Base-by-base conservation (phyloP, 2,797 vertebrate genomes). In the Tolypeutes matacus region DNA sequence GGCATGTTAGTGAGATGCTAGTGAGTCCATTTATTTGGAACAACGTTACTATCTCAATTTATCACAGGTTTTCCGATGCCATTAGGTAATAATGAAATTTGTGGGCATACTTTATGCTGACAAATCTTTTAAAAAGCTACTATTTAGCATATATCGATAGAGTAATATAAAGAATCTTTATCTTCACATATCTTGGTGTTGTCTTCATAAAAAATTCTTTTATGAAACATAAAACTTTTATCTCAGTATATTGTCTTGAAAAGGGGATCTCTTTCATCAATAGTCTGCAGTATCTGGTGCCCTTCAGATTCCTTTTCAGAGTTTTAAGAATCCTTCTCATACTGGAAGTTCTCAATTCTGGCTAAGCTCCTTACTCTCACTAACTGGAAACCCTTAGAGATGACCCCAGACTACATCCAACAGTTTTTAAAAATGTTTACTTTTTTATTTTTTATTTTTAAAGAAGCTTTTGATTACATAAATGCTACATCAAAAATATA, bases 121-220 rank as follows among this genome's bases (percentile, higher is more conserved):
- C 2, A 8, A 20, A 12, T 13, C 67, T 46, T 36, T 46, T 36
- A 42, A 86, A 67, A 86, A 77, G 89, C 65, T 39, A 1, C 51
- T 95, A 12, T 78, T 93, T 77, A 65, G 36, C 49, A 23, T 77
- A 53, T 91, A 46, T 89, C 78, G 81, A 31, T 73, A 56, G 34
- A 69, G 2, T 75, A 64, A 18, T 80, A 18, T 27, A 81, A 72
- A 94, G 56, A 91, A 96, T 72, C 76, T n/a, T 31, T 91, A 1
- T 86, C 83, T 95, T 95, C 4, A 83, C 25, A 65, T 39, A 94
- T 93, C 73, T 56, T 92, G 39, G 56, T 92, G 84, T 95, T 92
- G 46, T 15, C 0, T 4, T 91, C 78, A 80, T 70, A 95, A 86
- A 76, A 60, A 29, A 23, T 2, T 67, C 72, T 97, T 97, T 49